Percentiles rank a stretch among this genome's conserved stretches.
phyloP scores from a whole-genome alignment of 1,140 invertebrate species.

The Armadillidium nasatum region DNA sequence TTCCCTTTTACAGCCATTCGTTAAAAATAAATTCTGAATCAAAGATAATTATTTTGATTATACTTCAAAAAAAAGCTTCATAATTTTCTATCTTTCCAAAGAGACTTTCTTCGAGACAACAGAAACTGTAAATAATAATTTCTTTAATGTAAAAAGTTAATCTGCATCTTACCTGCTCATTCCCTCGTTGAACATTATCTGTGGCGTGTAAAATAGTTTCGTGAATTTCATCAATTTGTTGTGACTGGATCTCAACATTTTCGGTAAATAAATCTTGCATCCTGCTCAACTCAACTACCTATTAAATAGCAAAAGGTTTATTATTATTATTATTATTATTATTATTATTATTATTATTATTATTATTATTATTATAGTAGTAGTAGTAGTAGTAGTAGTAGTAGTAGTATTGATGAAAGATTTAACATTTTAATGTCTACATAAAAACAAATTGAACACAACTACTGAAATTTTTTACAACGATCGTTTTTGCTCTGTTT shows the following conservation, averaged over 20 bases:
- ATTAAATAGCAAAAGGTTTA: slow-evolving; percentile 58
- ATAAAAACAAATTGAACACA: background rate
- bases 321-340: too few species aligned
- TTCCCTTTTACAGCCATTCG: too few species aligned
- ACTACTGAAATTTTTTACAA: background rate
- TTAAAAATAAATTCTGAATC: too few species aligned
- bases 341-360: background rate
- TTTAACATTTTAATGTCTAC: background rate
- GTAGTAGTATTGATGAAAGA: background rate
- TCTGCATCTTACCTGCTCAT: slow-evolving; percentile 84
- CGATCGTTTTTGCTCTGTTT: too few species aligned
- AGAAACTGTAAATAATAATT: too few species aligned
- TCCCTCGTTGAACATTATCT: slow-evolving; percentile 92
- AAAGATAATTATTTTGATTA: too few species aligned
- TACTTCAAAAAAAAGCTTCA: too few species aligned
- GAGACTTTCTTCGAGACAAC: too few species aligned
- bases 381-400: background rate
- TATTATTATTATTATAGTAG: background rate
- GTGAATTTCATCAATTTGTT: slow-evolving; percentile 83
- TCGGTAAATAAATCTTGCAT: slow-evolving; percentile 96
- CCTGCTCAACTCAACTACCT: slow-evolving; percentile 91
- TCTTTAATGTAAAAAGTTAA: too few species aligned
- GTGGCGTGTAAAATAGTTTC: slow-evolving; percentile 82
- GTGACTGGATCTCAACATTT: slow-evolving; percentile 91
- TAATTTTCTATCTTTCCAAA: too few species aligned